phyloP scores from a whole-genome alignment of 2,888 invertebrate species.

The Eilema caniola region DNA sequence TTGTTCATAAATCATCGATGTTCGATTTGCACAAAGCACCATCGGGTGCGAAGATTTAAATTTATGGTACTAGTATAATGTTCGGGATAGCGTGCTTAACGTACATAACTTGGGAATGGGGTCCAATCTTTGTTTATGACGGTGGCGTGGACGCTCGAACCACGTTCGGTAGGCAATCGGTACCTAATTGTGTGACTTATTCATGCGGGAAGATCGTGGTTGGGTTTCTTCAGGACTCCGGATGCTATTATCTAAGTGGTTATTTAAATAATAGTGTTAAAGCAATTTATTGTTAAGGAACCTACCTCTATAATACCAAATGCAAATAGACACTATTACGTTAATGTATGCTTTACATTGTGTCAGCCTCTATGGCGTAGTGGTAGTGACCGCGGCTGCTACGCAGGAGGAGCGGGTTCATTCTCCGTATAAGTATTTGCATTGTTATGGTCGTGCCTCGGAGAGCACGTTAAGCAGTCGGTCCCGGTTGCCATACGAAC shows the following conservation, averaged over 20 bases:
- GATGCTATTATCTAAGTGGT: slow-evolving; percentile 2
- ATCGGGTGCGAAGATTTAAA: slow-evolving; percentile 84
- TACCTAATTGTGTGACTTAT: slow-evolving; percentile 75
- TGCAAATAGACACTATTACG: no score
- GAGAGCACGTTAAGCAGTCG: no score
- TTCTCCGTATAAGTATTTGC: no score
- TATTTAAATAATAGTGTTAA: background rate
- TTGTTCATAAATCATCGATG: slow-evolving; percentile 86
- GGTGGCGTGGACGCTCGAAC: slow-evolving; percentile 48
- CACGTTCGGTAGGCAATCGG: slow-evolving; percentile 61
- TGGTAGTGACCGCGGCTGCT: no score
- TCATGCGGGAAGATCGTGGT: slow-evolving; percentile 32
- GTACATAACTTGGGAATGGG: slow-evolving; percentile 75
- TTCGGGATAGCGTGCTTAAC: slow-evolving; percentile 78
- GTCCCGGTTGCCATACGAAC: no score
- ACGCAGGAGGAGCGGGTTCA: no score
- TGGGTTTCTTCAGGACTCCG: background rate
- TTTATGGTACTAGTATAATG: slow-evolving; percentile 79
- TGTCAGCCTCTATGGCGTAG: no score
- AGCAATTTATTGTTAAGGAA: background rate
- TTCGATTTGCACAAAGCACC: slow-evolving; percentile 84
- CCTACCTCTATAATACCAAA: no score
- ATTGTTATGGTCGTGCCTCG: no score
- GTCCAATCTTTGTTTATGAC: slow-evolving; percentile 80
- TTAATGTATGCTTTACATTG: no score